Percentiles rank a stretch among this genome's conserved stretches.
Evolutionary conservation across 1,140 invertebrate genomes (phyloP).

Genomic region (Hyposmocoma kahamanoa): DNA sequence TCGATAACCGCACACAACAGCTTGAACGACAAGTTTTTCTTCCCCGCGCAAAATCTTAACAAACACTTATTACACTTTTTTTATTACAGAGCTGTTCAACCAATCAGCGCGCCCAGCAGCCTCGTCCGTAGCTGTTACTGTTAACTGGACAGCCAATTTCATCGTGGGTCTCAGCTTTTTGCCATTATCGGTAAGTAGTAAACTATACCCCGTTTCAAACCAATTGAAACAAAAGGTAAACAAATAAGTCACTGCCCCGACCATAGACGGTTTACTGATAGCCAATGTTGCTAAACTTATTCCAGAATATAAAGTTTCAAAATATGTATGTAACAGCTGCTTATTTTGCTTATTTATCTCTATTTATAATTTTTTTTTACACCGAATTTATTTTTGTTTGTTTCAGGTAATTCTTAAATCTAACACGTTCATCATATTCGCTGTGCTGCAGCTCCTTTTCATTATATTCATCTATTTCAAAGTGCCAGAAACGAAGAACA

Average conservation of each 20-base stretch:
- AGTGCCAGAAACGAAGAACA: constrained; percentile 98
- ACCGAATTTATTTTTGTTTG: constrained; percentile 4
- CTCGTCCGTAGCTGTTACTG: constrained; percentile 93
- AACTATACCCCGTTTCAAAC: background rate
- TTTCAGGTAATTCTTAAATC: constrained; percentile 38
- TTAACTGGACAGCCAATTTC: constrained; percentile 97
- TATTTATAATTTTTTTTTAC: background rate
- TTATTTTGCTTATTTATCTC: no score
- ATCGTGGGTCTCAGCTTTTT: constrained; percentile 92
- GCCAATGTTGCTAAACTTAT: background rate
- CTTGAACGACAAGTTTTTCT: no score
- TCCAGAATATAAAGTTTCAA: background rate
- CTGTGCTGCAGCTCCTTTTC: constrained; percentile 91
- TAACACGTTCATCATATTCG: constrained; percentile 95
- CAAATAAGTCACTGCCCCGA: no score
- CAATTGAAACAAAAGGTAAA: no score
- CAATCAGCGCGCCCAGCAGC: constrained; percentile 94
- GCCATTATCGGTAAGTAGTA: constrained; percentile 76
- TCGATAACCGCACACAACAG: no score
- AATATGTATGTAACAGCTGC: no score
- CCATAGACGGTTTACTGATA: no score
- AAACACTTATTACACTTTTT: background rate
- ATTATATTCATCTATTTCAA: constrained; percentile 96
- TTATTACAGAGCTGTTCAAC: constrained; percentile 88
- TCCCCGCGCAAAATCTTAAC: no score